Conservation (phyloP, 2,888 invertebrate genomes). For the Eremobia ochroleuca region DNA sequence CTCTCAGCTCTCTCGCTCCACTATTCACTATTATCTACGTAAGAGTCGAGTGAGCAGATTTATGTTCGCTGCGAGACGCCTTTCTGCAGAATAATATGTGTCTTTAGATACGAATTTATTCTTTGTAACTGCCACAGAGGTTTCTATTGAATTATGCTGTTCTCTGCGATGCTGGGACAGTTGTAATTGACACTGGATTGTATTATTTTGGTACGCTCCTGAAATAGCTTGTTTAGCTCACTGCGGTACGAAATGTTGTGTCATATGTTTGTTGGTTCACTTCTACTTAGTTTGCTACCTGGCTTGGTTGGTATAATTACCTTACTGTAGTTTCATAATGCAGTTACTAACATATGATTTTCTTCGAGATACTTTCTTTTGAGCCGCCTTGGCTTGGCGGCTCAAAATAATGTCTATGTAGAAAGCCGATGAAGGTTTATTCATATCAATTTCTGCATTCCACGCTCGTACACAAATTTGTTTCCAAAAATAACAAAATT, state of each 20-base stretch:
- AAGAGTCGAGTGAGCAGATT: slow-evolving; percentile 69
- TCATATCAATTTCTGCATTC: neutral
- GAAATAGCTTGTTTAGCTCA: slow-evolving; percentile 12
- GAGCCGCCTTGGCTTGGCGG: no score
- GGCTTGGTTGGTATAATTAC: slow-evolving; percentile 4
- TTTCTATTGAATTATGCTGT: slow-evolving; percentile 60
- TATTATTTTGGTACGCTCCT: slow-evolving; percentile 38
- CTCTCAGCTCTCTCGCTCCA: slow-evolving; percentile 62
- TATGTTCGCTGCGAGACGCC: slow-evolving; percentile 63
- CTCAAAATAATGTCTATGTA: no score
- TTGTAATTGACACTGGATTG: slow-evolving; percentile 53
- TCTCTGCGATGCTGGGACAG: slow-evolving; percentile 32
- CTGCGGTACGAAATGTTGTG: slow-evolving; percentile 11
- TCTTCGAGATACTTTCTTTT: neutral
- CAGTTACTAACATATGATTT: neutral
- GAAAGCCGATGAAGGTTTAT: neutral
- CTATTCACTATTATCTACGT: slow-evolving; percentile 71
- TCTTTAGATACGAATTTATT: slow-evolving; percentile 67
- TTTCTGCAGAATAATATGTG: slow-evolving; percentile 66
- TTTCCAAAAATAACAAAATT: neutral
- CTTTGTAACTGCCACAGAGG: slow-evolving; percentile 54
- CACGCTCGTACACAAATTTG: neutral
- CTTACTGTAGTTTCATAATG: neutral
- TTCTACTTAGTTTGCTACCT: slow-evolving; percentile 10
- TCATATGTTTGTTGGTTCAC: slow-evolving; percentile 23